These are phyloP conservation scores for Lepidurus apus DNA, from an alignment of 1,140 invertebrate genomes.

Conservation along the genomic window DNA sequence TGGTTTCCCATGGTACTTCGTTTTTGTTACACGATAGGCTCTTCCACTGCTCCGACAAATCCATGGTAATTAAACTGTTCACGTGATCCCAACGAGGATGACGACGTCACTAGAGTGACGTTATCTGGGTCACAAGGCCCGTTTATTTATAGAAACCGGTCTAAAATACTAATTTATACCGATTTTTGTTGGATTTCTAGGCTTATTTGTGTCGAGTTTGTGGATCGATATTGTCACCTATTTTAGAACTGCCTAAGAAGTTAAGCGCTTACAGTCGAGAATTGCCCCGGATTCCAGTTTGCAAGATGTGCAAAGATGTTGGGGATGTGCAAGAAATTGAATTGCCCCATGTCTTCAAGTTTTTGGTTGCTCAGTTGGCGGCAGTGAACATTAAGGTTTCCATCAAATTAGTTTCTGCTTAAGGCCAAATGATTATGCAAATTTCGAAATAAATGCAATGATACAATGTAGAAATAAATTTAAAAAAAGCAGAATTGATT, in stretches of 20 bases:
- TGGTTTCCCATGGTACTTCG: constrained; percentile 89
- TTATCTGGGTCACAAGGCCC: no score
- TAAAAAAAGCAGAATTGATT: background rate
- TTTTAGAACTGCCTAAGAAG: constrained; percentile 49
- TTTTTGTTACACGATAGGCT: constrained; percentile 90
- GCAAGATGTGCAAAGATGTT: constrained; percentile 60
- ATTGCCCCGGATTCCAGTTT: constrained; percentile 47
- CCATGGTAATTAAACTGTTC: constrained; percentile 54
- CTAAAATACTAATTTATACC: background rate
- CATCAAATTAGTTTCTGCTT: constrained; percentile 48
- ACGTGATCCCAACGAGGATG: background rate
- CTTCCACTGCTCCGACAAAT: constrained; percentile 89
- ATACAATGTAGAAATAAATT: background rate
- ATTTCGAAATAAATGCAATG: background rate
- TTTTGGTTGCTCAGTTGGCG: constrained; percentile 80
- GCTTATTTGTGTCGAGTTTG: constrained; percentile 70
- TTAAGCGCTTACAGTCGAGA: constrained; percentile 37
- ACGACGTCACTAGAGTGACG: background rate
- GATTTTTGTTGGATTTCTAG: constrained; percentile 52
- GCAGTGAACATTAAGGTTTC: constrained; percentile 85
- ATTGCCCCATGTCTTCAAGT: constrained; percentile 85
- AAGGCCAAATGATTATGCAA: background rate
- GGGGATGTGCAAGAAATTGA: constrained; percentile 62
- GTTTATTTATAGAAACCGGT: no score
- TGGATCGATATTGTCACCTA: constrained; percentile 56